These are phyloP conservation scores for Barypeithes pellucidus DNA, from an alignment of 2,888 invertebrate species.

Conservation along the genomic window DNA sequence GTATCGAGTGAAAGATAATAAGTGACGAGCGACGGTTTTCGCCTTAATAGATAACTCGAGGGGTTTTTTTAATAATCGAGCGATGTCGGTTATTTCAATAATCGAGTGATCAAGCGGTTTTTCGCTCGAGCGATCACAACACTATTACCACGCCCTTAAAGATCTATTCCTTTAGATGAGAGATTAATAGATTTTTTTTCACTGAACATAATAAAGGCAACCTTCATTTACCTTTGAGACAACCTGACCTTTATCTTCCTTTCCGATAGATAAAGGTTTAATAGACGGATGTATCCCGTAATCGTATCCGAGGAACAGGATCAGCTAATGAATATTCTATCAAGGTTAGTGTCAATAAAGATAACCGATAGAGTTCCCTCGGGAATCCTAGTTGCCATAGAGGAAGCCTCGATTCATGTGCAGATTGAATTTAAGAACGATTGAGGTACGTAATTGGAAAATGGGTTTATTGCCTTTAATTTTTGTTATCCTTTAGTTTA, in stretches of 20 bases:
- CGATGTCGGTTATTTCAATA: too few species aligned
- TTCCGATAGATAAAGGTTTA: not conserved
- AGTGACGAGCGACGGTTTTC: too few species aligned
- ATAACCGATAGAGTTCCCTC: constrained; percentile 21
- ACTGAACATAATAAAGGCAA: too few species aligned
- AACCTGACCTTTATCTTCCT: not conserved
- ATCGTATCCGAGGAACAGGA: not conserved
- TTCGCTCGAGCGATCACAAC: too few species aligned
- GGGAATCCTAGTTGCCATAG: not conserved
- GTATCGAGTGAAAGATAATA: too few species aligned
- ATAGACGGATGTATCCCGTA: not conserved
- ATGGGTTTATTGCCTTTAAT: not conserved
- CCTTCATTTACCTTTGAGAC: not conserved
- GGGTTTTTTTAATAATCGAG: too few species aligned
- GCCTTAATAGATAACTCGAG: too few species aligned
- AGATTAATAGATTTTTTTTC: too few species aligned
- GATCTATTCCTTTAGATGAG: too few species aligned
- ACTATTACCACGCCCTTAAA: too few species aligned
- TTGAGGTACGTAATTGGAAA: not conserved
- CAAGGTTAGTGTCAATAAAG: constrained; percentile 38
- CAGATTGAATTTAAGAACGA: not conserved
- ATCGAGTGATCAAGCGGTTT: too few species aligned
- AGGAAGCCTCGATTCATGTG: constrained; percentile 1
- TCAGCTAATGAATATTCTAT: constrained; percentile 35
- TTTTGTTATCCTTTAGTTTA: not conserved